Evolutionary conservation across 2,888 invertebrate genomes (phyloP).

Genomic region (Apodemia mormo): DNA sequence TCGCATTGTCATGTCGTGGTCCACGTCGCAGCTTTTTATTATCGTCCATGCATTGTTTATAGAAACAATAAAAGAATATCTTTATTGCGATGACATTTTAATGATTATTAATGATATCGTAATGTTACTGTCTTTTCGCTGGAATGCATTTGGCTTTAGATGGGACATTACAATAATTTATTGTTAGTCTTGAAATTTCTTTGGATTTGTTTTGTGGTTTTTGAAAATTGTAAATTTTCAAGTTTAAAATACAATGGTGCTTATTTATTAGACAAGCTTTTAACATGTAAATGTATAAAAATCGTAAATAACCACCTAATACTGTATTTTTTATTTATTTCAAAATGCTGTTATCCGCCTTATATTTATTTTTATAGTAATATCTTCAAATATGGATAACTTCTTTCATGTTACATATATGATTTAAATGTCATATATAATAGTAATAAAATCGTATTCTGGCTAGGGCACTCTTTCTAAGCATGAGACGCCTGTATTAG

Average conservation of each 20-base stretch:
- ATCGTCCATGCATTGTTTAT: constrained; percentile 72
- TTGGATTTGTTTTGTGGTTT: constrained; percentile 8
- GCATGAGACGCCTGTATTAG: too few relatives aligned
- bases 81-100: constrained; percentile 68
- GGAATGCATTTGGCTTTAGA: constrained; percentile 34
- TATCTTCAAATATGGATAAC: too few relatives aligned
- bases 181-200: constrained; percentile 27
- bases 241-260: neutral
- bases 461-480: too few relatives aligned
- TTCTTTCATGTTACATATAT: too few relatives aligned
- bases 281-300: too few relatives aligned
- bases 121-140: constrained; percentile 44
- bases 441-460: too few relatives aligned
- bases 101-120: constrained; percentile 65
- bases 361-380: too few relatives aligned
- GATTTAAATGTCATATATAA: too few relatives aligned
- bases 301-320: too few relatives aligned
- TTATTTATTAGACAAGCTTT: too few relatives aligned
- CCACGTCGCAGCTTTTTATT: constrained; percentile 66
- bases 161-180: constrained; percentile 40
- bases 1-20: constrained; percentile 60
- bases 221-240: constrained; percentile 13
- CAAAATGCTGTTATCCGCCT: too few relatives aligned
- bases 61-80: constrained; percentile 73
- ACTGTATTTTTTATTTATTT: too few relatives aligned